Evolutionary conservation across 2,113 vertebrate genomes (phyloP).

Genomic region (Sinocyclocheilus maitianheensis): DNA sequence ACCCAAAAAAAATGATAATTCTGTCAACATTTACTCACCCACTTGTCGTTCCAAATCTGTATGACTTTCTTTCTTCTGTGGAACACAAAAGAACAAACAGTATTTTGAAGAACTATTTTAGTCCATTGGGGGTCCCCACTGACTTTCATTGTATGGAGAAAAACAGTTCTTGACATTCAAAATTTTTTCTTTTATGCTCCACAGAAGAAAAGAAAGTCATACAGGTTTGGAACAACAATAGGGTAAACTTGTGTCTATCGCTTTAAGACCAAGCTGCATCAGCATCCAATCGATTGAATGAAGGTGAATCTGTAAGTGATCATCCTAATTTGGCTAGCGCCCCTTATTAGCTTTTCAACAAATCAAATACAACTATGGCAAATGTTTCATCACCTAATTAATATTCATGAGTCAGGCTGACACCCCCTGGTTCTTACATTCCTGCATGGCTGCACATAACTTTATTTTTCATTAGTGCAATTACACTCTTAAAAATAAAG

Average conservation of each 20-base stretch:
- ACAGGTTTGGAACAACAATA: not conserved
- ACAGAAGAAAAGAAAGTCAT: no score
- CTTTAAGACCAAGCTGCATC: not conserved
- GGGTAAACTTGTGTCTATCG: not conserved
- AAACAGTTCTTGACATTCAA: no score
- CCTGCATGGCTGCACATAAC: not conserved
- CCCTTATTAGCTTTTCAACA: not conserved
- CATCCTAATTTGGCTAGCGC: not conserved
- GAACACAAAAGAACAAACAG: no score
- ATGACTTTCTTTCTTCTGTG: no score
- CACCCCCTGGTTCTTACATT: not conserved
- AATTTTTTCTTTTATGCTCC: no score
- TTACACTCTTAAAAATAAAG: not conserved
- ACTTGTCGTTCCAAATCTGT: no score
- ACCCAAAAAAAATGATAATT: no score
- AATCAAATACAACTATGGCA: not conserved
- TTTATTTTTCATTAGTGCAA: not conserved
- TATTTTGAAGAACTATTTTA: no score
- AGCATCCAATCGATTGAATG: not conserved
- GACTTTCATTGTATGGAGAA: no score
- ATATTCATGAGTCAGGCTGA: not conserved
- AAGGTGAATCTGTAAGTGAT: not conserved
- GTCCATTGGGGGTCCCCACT: no score
- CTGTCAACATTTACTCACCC: no score
- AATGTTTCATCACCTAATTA: not conserved